Evolutionary conservation across 2,113 vertebrate genomes (phyloP).

Genomic region (Myiopsitta monachus): DNA sequence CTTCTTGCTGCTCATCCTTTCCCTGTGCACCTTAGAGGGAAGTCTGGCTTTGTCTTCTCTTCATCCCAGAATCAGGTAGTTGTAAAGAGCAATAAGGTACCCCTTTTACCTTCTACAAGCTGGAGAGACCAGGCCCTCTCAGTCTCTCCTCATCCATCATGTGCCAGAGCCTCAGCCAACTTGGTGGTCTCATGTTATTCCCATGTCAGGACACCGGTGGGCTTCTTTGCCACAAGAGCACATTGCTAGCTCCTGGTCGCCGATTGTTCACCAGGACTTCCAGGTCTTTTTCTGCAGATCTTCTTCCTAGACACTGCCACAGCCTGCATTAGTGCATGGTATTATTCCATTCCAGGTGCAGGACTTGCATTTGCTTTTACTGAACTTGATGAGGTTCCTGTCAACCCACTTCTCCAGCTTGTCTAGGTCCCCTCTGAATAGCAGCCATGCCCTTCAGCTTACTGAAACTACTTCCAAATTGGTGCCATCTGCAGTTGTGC

Average conservation of each 20-base stretch:
- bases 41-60: not conserved
- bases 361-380: not conserved
- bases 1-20: not conserved
- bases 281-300: not conserved
- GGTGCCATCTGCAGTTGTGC: not conserved
- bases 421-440: not conserved
- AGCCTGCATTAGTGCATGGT: not conserved
- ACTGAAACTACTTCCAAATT: not conserved
- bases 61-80: not conserved
- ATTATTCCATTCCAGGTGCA: not conserved
- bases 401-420: not conserved
- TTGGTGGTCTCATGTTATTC: not conserved
- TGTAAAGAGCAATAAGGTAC: not conserved
- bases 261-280: not conserved
- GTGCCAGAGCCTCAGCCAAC: not conserved
- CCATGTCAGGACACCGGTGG: not conserved
- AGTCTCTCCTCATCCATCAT: not conserved
- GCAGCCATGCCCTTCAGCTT: not conserved
- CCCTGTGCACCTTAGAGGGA: not conserved
- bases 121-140: not conserved
- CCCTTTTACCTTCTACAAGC: not conserved
- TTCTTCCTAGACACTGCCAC: not conserved
- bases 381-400: not conserved
- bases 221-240: not conserved
- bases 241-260: not conserved